These are phyloP conservation scores for Masticophis lateralis DNA, from an alignment of 2,797 vertebrate species.

Conservation along the genomic window DNA sequence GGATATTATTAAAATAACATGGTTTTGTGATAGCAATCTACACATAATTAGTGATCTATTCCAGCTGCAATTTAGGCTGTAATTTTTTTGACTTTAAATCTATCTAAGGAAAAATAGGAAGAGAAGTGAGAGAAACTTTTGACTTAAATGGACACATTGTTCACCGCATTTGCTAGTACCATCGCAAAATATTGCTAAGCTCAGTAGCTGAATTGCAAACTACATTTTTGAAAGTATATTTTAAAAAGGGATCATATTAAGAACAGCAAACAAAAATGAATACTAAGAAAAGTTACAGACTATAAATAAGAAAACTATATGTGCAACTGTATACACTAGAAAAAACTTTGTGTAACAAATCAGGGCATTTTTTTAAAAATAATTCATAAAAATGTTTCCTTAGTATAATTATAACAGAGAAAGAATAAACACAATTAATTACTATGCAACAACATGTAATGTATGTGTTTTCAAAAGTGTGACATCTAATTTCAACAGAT, in stretches of 20 bases:
- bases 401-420: not conserved
- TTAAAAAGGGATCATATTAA: not conserved
- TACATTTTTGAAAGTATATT: not conserved
- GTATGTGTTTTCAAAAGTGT: not conserved
- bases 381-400: not conserved
- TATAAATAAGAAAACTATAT: not conserved
- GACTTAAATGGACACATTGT: not conserved
- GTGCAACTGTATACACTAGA: not conserved
- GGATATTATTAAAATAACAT: not conserved
- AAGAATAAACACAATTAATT: not conserved
- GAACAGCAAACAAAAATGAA: not conserved
- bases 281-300: not conserved
- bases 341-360: not conserved
- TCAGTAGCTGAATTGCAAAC: not conserved
- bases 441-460: not conserved
- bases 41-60: not conserved
- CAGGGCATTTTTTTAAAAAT: not conserved
- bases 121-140: not conserved
- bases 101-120: not conserved
- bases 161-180: not conserved
- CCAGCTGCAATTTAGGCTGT: not conserved
- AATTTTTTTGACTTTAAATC: not conserved
- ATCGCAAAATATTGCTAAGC: not conserved
- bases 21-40: not conserved
- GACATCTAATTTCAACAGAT: not conserved